These are phyloP conservation scores for Eolophus roseicapilla DNA, from an alignment of 2,113 vertebrate species.

Conservation along the genomic window DNA sequence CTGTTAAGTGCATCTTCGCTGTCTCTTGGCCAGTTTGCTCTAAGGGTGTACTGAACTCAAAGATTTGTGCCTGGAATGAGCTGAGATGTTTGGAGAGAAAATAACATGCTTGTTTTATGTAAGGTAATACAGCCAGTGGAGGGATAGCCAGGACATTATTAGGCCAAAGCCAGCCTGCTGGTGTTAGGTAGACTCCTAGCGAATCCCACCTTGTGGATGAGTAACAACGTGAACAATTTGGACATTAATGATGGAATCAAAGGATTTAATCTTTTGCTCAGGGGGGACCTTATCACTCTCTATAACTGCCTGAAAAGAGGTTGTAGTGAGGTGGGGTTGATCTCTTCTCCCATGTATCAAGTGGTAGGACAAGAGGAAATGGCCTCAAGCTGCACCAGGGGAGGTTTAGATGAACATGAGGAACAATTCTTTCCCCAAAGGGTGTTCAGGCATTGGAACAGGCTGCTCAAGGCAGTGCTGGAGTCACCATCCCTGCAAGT, in stretches of 20 bases:
- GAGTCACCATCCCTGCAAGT: neutral
- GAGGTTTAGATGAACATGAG: neutral
- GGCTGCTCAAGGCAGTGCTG: neutral
- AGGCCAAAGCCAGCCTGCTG: neutral
- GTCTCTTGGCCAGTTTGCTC: neutral
- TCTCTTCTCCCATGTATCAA: neutral
- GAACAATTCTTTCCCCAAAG: neutral
- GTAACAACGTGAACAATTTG: neutral
- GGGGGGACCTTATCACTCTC: neutral
- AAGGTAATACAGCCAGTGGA: neutral
- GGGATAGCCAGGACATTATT: neutral
- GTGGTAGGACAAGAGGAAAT: neutral
- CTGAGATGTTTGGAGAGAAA: constrained; percentile 13
- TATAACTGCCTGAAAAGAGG: neutral
- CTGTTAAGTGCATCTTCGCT: neutral
- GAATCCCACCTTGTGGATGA: neutral
- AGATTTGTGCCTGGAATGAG: neutral
- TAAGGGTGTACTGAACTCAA: neutral
- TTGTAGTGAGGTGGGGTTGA: neutral
- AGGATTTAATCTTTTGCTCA: neutral
- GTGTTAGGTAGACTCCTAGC: neutral
- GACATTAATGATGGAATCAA: neutral
- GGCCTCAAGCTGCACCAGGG: neutral
- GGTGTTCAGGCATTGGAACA: neutral
- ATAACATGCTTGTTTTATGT: neutral